A percentile compares a stretch with the other conserved stretches of the same genome.
Evolutionary conservation across 1,140 invertebrate genomes (phyloP).

Genomic region (Leptonema lineaticorne): DNA sequence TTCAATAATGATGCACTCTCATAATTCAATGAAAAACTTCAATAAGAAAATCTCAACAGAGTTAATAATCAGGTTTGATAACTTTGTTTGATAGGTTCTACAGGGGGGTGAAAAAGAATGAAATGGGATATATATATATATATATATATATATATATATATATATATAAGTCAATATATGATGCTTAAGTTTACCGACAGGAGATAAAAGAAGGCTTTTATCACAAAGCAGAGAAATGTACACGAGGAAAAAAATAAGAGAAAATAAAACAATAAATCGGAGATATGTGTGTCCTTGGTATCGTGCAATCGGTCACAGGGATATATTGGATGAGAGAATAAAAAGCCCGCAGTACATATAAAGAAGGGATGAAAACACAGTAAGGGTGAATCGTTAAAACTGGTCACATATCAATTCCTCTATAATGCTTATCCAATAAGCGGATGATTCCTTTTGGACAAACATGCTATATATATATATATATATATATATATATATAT

Average conservation of each 20-base stretch:
- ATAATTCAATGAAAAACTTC: not conserved
- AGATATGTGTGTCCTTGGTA: not conserved
- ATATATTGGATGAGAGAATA: not conserved
- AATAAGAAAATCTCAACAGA: slow-evolving; percentile 9
- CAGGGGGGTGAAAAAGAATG: not conserved
- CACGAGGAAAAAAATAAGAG: not conserved
- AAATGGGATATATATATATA: not conserved
- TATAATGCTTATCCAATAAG: slow-evolving; percentile 17
- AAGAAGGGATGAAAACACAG: not conserved
- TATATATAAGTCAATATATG: slow-evolving; percentile 32
- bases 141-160: too few species aligned
- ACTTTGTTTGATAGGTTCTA: slow-evolving; percentile 27
- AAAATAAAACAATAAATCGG: not conserved
- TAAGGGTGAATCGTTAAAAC: slow-evolving; percentile 3
- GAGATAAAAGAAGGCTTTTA: slow-evolving; percentile 26
- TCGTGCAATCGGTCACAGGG: not conserved
- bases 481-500: not conserved
- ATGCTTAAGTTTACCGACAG: not conserved
- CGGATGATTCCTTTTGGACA: slow-evolving; percentile 2
- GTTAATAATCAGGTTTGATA: slow-evolving; percentile 22
- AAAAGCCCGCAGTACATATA: too few species aligned
- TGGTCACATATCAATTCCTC: slow-evolving; percentile 15
- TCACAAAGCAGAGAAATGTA: not conserved
- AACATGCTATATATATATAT: not conserved
- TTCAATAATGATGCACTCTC: not conserved